Base-by-base conservation (phyloP, 2,888 invertebrate genomes). In the Brenthis daphne region DNA sequence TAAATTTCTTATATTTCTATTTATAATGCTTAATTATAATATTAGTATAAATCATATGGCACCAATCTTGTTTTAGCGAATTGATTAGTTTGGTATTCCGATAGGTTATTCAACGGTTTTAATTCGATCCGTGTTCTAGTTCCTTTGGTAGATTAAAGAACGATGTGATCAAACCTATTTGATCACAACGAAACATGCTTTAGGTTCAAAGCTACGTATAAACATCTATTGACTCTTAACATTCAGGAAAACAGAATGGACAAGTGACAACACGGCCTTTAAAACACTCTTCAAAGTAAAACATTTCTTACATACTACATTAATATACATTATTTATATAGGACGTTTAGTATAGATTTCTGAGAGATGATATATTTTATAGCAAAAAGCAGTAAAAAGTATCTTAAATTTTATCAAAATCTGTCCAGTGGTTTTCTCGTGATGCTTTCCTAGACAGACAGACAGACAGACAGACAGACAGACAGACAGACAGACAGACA, bases 161-260 rank as follows among this genome's bases (percentile, higher is more conserved):
- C n/a, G 29, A 29, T 29, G n/a, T 51, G 51, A n/a, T 51, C 1
- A 51, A 51, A 16, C 11, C 16, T 53, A 53, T n/a, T 33, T 14
- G 33, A 60, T 54, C 14, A 16, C 3, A 58, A 37, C 54, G 47
- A 6, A 63, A 43, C 37, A 43, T 11, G 58, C 55, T 67, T 60
- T 43, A 57, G 53, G 63, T 60, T 65, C 51, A 51, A 61, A 56
- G 54, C 47, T 50, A 29, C 48, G 50, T 47, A 65, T 64, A 65
- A 69, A 69, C 57, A 66, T 64, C 57, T 64, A 57, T 16, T 61
- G 51, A 66, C 47, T 54, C 48, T 65, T 57, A 43, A 66, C 67
- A 67, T 56, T 56, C 61, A 55, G 61, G 61, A 48, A 63, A 55
- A 56, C 67, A 55, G 47, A 16, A 48, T 50, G 60, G 60, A 67